Evolutionary conservation across 2,797 vertebrate species (phyloP).

Genomic region (Pseudomugil gertrudae): DNA sequence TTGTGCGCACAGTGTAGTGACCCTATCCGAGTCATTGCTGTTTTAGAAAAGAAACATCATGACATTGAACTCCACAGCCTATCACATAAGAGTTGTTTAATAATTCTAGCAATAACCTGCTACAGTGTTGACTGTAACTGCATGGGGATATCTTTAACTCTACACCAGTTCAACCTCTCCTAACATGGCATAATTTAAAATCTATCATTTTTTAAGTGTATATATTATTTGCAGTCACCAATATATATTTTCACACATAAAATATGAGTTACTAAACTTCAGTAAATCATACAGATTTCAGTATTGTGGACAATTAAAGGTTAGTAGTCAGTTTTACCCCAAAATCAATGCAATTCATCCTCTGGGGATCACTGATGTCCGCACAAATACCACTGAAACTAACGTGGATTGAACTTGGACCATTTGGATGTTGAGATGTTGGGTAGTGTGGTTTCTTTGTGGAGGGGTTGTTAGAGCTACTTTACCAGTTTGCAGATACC

Average conservation of each 20-base stretch:
- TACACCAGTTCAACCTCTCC: not conserved
- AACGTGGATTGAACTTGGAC: not conserved
- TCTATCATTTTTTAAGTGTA: not conserved
- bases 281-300: not conserved
- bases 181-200: not conserved
- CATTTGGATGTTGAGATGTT: not conserved
- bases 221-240: not conserved
- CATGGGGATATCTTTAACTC: not conserved
- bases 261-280: not conserved
- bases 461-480: not conserved
- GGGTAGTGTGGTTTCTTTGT: not conserved
- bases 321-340: not conserved
- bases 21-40: slow-evolving; percentile 11
- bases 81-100: not conserved
- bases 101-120: not conserved
- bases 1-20: not conserved
- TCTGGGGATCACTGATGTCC: not conserved
- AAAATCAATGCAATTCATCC: not conserved
- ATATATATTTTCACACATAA: not conserved
- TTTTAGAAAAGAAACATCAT: not conserved
- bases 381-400: not conserved
- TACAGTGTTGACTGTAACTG: not conserved
- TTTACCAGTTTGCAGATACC: not conserved
- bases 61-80: not conserved
- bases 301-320: not conserved